Base-by-base conservation (phyloP, 2,888 invertebrate species). In the Allolobophora icterica region DNA sequence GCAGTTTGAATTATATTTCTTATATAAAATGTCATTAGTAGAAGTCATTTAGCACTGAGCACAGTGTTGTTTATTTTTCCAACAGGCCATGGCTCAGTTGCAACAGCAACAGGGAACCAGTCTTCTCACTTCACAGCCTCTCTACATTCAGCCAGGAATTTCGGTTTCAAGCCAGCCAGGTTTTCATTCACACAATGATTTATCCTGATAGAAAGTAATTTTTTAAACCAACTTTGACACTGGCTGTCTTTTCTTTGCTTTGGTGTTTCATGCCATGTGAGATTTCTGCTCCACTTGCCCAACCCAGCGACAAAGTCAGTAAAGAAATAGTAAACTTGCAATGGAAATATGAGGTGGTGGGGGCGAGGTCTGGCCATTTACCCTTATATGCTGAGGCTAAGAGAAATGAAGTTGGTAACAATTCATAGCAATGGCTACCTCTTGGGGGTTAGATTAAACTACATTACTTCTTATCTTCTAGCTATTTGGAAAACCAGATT, bases 71-170 rank as follows among this genome's bases (percentile, higher is more conserved):
- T 30, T 87, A 8, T 34, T 34, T 87, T 34, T 2, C 30, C 35
- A 21, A 38, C 33, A 87, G 87, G 87, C 87, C 19, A 87, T 87
- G 87, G 87, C 87, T 34, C 87, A 87, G 87, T 24, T 87, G 21
- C 87, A 87, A 24, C 84, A 33, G 84, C 87, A 87, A 38, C 87
- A 87, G 87, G 71, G 71, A 35, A 38, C 87, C 35, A 87, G 24
- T 87, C 87, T 87, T 15, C 87, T 87, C n/a, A 87, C 87, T 34
- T 87, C 87, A 24, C 87, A 87, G 35, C 34, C 87, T 13, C 87
- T 87, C 35, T 87, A 87, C 87, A 87, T 87, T 38, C 87, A 87
- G 87, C 34, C 35, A 35, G 87, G 34, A 34, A 34, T 87, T 24
- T 87, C 87, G 24, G 35, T 87, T 71, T 71, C 71, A 71, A 8